Base-by-base conservation (phyloP, 2,113 vertebrate genomes). In the Jaculus jaculus region DNA sequence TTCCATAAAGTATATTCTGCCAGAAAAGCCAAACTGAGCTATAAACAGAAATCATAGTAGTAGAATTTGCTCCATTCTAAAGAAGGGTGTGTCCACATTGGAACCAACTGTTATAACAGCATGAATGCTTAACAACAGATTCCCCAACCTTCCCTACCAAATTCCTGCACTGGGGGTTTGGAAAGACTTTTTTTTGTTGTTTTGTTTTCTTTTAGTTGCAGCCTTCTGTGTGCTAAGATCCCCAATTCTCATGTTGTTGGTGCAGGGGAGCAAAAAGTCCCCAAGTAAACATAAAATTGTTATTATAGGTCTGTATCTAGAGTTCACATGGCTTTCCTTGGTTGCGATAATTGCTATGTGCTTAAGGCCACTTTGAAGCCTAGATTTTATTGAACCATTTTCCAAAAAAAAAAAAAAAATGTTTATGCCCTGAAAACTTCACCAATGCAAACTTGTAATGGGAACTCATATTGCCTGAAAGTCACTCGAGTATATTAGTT, bases 341-440 rank as follows among this genome's bases (percentile, higher is more conserved):
- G 61, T 68, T 71, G 34, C 9, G 30, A 18, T 78, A 87, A 93
- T 93, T 84, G 72, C 47, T 86, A 0, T 71, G 51, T 83, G 47
- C 77, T 82, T 66, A 82, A 92, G 84, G 37, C 23, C 84, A 28
- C 72, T 75, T 84, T 39, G 68, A 63, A 94, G 73, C 63, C 39
- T 24, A 65, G 71, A 39, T 79, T 88, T 85, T 78, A 93, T 63
- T 54, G 66, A 86, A 80, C 60, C 71, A 61, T 60, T 96, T 87
- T 96, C 81, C 39, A n/a, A n/a, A n/a, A n/a, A n/a, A n/a, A n/a
- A n/a, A n/a, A n/a, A n/a, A 65, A 68, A 72, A 91, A 86, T 84
- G 54, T 58, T 73, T 82, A 74, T 42, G 18, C 61, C 60, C 87
- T 37, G 51, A 69, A 92, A 91, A 95, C 93, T 94, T 93, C 9